Base-by-base conservation (phyloP, 2,797 vertebrate species). In the Mareca strepera region DNA sequence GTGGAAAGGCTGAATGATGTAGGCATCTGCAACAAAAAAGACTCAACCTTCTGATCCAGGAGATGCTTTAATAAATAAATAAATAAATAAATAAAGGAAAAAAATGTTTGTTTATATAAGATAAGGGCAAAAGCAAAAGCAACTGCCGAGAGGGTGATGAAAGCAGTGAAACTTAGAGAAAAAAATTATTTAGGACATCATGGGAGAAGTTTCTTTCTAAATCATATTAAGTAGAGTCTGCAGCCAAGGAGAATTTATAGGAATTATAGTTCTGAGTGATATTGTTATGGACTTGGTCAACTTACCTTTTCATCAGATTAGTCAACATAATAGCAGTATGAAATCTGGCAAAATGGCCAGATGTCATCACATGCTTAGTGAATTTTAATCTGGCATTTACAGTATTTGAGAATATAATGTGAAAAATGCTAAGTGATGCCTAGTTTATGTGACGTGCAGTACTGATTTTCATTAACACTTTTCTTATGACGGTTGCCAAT, bases 381-480 rank as follows among this genome's bases (percentile, higher is more conserved):
- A 74, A 41, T 83, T 92, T 93, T 56, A 31, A 79, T 53, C 66
- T 73, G 79, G 11, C 18, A 56, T 88, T 88, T 66, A 16, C 79
- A 59, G 26, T n/a, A 53, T 44, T 52, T 5, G 22, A 86, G 82
- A 37, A 33, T n/a, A 48, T 52, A 73, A 59, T 9, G 56, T 73
- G 79, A 35, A 75, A 96, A 93, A 35, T 2, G 3, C 41, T 7
- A 83, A 85, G 28, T 41, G 73, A 70, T 91, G 55, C 68, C 52
- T 69, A 37, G 8, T 91, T 93, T 92, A 43, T 92, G 79, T 23
- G 76, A 11, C 66, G 60, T 29, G 16, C 3, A 0, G 76, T 69
- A 72, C 87, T 53, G 67, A 95, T 63, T 88, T 88, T 93, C 89
- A 90, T 94, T 96, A 94, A 91, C 89, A 83, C 82, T 95, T 91